Percentiles rank a stretch among this genome's conserved stretches.
Evolutionary conservation across 1,140 invertebrate genomes (phyloP).

Genomic region (Pemphigus obesinymphae): DNA sequence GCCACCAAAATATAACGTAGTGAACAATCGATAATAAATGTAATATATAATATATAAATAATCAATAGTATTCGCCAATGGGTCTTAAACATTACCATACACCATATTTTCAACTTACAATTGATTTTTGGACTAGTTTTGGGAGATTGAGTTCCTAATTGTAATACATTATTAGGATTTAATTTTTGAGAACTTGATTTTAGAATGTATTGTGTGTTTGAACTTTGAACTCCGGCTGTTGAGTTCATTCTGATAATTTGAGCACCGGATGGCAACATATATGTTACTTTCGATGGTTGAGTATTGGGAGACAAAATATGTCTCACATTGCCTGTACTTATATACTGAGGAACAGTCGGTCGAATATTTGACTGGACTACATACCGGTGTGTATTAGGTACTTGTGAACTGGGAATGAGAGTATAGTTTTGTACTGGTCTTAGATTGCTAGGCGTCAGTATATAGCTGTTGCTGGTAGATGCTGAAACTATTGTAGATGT

Average conservation of each 20-base stretch:
- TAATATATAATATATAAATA: too few relatives aligned
- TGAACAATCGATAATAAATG: too few relatives aligned
- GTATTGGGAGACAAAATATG: background rate
- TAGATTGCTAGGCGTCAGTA: background rate
- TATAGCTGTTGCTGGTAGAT: background rate
- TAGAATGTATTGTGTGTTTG: background rate
- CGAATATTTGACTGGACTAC: background rate
- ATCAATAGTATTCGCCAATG: too few relatives aligned
- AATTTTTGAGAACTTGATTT: background rate
- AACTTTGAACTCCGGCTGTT: background rate
- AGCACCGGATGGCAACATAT: constrained; percentile 27
- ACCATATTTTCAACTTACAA: too few relatives aligned
- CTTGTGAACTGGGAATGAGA: background rate
- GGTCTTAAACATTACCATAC: too few relatives aligned
- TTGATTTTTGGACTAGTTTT: too few relatives aligned
- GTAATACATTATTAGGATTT: background rate
- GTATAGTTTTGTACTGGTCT: constrained; percentile 8
- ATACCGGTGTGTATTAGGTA: background rate
- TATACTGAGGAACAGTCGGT: background rate
- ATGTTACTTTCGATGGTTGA: background rate
- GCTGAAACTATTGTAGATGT: background rate
- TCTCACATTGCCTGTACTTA: background rate
- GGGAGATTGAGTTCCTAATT: too few relatives aligned
- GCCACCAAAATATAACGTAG: too few relatives aligned
- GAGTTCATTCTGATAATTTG: constrained; percentile 22